Evolutionary conservation across 1,140 invertebrate species (phyloP), one percentile per base, ranked within the genome.

Genomic region (Drepana arcuata): DNA sequence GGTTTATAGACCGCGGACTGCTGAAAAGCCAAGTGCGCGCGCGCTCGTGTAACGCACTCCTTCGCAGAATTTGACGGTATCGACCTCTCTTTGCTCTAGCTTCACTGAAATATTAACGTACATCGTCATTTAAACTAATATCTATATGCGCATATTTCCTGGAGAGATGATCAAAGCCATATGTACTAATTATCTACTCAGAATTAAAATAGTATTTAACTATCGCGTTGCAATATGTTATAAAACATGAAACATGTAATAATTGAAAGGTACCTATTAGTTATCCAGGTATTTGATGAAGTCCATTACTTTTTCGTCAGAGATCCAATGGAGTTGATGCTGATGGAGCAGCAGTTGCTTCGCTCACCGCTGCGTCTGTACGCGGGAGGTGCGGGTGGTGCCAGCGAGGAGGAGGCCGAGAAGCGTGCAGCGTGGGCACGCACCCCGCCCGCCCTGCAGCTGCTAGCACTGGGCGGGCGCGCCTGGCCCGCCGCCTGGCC

Each of bases 301-400:
- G 4, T 13, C 4, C 12, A 35, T 47, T 54, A 49, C 21, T 41
- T 41, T 56, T 61, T 68, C 60, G 63, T 25, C 80, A 84, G 83
- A 71, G 83, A 84, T 38, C 83, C 83, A 7, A 84, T 84, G 83
- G 83, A 84, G 60, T 34, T 84, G 48, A 84, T 84, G 83, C 48
- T 84, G 39, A 84, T 84, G 83, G 83, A 84, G 42, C 83, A 84
- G 37, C 83, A 84, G 42, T 36, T 84, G 4, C 52, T 84, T 4
- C 75, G 83, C 4, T 81, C 81, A 2, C 83, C 83, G 7, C 48
- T 84, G 7, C 60, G 83, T 14, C 49, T 84, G 29, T 84, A 84
- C 49, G 66, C 83, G 0, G 62, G 71, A 10, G 61, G 53, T 0
- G 36, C 58, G 1, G 55, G 61, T 0, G 41, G 52, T 1, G 14